Percentiles rank a stretch among this genome's conserved stretches.
These are phyloP conservation scores for Sebastes dallii DNA, from an alignment of 2,797 vertebrate species.

Conservation along the genomic window DNA sequence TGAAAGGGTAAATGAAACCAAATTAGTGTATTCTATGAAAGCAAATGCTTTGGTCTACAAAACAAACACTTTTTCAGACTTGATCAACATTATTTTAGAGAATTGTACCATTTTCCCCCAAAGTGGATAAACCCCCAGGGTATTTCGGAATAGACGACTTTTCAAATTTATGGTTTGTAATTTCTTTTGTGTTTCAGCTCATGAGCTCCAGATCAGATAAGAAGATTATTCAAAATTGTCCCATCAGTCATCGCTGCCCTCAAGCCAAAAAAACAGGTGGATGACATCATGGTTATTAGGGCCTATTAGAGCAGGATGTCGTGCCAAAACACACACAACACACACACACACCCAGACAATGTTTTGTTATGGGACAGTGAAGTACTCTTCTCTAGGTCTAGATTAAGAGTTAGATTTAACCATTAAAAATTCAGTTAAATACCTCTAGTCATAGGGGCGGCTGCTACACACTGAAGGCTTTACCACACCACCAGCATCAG, in stretches of 20 bases:
- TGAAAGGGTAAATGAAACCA: constrained; percentile 33
- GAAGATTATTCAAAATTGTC: constrained; percentile 65
- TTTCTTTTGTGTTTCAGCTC: constrained; percentile 43
- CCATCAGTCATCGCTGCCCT: constrained; percentile 54
- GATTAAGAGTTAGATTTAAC: constrained; percentile 19
- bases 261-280: constrained; percentile 57
- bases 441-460: constrained; percentile 7
- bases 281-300: constrained; percentile 63
- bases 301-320: constrained; percentile 36
- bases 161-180: constrained; percentile 35
- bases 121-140: constrained; percentile 20
- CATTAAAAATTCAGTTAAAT: constrained; percentile 17
- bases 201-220: constrained; percentile 69
- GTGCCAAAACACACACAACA: constrained; percentile 62
- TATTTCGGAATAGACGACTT: constrained; percentile 33
- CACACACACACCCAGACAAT: constrained; percentile 8
- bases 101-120: constrained; percentile 14
- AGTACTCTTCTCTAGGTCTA: constrained; percentile 7
- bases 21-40: constrained; percentile 31
- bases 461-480: not conserved
- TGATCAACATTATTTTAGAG: constrained; percentile 31
- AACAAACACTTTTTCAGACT: constrained; percentile 36
- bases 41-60: constrained; percentile 27
- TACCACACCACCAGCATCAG: not conserved
- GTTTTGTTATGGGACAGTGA: constrained; percentile 16